Evolutionary conservation across 2,888 invertebrate genomes (phyloP).

Genomic region (Pandemis corylana): DNA sequence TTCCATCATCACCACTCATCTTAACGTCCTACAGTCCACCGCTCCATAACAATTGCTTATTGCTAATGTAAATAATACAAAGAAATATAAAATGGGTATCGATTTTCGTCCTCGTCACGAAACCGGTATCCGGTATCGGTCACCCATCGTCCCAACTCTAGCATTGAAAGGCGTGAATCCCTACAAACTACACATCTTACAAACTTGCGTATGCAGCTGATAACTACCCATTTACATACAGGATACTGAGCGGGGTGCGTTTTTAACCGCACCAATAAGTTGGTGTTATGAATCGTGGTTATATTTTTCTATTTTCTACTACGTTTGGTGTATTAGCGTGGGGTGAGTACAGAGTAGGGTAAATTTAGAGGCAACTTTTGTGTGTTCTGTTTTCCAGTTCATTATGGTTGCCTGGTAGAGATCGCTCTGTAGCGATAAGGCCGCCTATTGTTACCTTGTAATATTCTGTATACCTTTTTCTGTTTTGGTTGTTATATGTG

Average conservation of each 20-base stretch:
- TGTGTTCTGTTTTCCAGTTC: too few relatives aligned
- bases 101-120: background rate
- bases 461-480: too few relatives aligned
- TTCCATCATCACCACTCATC: too few relatives aligned
- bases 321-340: constrained; percentile 34
- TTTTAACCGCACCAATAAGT: constrained; percentile 11
- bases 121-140: constrained; percentile 7
- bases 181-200: constrained; percentile 32
- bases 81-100: background rate
- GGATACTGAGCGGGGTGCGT: background rate
- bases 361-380: constrained; percentile 9
- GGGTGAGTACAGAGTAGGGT: constrained; percentile 32
- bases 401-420: too few relatives aligned
- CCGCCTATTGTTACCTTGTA: too few relatives aligned
- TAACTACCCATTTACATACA: constrained; percentile 8
- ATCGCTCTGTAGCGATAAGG: too few relatives aligned
- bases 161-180: constrained; percentile 39
- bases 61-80: too few relatives aligned
- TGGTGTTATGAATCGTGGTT: constrained; percentile 32
- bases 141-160: constrained; percentile 15
- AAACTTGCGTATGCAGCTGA: constrained; percentile 3
- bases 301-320: constrained; percentile 40
- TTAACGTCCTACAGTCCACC: too few relatives aligned
- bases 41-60: too few relatives aligned
- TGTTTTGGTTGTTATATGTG: too few relatives aligned